phyloP scores from a whole-genome alignment of 2,888 invertebrate species.

The Leptogaster cylindrica region DNA sequence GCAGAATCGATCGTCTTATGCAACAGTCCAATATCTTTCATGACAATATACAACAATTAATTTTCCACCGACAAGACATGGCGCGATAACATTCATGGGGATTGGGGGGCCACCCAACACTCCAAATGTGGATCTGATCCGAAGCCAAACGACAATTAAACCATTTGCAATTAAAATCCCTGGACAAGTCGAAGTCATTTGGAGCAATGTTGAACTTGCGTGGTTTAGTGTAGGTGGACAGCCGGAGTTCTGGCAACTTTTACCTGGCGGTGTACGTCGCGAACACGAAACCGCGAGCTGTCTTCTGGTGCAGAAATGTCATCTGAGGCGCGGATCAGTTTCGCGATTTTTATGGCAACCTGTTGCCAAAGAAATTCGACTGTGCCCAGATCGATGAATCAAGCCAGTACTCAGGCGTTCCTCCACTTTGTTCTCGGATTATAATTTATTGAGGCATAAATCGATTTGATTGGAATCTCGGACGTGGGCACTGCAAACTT shows the following conservation, averaged over 20 bases:
- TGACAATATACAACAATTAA: too few species aligned
- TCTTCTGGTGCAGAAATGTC: slow-evolving; percentile 11
- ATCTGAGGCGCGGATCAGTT: slow-evolving; percentile 6
- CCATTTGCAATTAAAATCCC: too few species aligned
- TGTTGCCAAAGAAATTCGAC: slow-evolving; percentile 21
- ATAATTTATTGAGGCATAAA: slow-evolving; percentile 37
- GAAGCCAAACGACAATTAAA: too few species aligned
- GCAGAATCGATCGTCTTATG: slow-evolving; percentile 18
- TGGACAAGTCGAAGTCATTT: too few species aligned
- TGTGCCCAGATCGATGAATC: neutral
- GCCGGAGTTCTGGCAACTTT: too few species aligned
- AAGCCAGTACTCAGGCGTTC: neutral
- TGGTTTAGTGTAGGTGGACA: too few species aligned
- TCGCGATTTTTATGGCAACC: slow-evolving; percentile 22
- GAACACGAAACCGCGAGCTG: neutral
- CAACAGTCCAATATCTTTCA: slow-evolving; percentile 2
- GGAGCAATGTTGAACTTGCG: too few species aligned
- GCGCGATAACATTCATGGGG: too few species aligned
- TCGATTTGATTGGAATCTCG: slow-evolving; percentile 31
- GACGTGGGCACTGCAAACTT: slow-evolving; percentile 30
- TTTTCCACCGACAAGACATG: too few species aligned
- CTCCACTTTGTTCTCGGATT: slow-evolving; percentile 28
- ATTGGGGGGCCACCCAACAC: too few species aligned
- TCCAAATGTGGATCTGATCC: too few species aligned
- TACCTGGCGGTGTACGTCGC: too few species aligned